These are phyloP conservation scores for Rousettus madagascariensis DNA, from an alignment of 2,797 vertebrate species.

Conservation along the genomic window DNA sequence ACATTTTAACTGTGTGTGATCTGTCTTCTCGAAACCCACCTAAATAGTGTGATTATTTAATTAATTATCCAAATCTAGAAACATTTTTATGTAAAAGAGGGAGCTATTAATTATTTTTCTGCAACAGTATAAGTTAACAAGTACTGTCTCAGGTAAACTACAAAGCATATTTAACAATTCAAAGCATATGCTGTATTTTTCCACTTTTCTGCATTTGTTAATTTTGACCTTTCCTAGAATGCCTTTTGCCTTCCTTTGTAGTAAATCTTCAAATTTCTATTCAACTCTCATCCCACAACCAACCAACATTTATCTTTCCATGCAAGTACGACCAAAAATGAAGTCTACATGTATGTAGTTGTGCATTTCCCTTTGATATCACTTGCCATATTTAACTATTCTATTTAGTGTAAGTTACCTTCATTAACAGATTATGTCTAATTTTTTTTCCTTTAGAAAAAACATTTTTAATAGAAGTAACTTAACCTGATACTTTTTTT, in stretches of 20 bases:
- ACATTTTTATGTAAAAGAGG: background rate
- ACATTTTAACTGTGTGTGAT: background rate
- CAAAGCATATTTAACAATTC: background rate
- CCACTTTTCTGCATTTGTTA: background rate
- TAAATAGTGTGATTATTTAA: background rate
- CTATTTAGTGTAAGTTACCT: background rate
- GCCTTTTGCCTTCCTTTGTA: background rate
- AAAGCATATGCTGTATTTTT: background rate
- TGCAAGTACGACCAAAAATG: background rate
- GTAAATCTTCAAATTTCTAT: background rate
- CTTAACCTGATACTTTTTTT: background rate
- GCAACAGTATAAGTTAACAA: background rate
- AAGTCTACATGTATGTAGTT: background rate
- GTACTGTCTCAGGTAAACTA: background rate
- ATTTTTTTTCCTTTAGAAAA: background rate
- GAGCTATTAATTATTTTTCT: background rate
- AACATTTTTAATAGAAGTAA: background rate
- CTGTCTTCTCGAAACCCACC: background rate
- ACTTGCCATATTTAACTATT: background rate
- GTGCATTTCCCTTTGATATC: background rate
- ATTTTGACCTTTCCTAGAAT: background rate
- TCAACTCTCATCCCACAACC: background rate
- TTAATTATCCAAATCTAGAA: background rate
- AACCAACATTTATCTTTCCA: background rate
- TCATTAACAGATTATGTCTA: background rate